These are phyloP conservation scores for Trachemys scripta DNA, from an alignment of 2,113 vertebrate genomes.

Conservation along the genomic window DNA sequence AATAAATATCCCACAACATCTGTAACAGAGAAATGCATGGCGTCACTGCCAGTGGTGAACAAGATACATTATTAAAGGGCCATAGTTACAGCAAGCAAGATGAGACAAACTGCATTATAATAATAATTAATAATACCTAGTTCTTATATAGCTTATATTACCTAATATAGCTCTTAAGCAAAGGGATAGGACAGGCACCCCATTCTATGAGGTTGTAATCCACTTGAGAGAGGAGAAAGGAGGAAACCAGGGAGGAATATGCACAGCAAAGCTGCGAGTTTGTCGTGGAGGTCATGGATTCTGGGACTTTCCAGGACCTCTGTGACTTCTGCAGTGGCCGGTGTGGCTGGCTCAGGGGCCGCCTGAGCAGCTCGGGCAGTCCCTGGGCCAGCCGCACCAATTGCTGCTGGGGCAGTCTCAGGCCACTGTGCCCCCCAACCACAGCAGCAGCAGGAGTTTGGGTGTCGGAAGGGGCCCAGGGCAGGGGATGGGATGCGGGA, in stretches of 20 bases:
- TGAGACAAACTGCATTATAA: not conserved
- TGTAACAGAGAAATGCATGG: not conserved
- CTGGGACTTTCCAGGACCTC: too few relatives aligned
- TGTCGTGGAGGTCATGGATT: too few relatives aligned
- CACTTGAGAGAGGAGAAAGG: not conserved
- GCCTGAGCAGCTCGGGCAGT: too few relatives aligned
- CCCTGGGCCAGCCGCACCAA: too few relatives aligned
- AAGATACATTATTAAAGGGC: slow-evolving; percentile 1
- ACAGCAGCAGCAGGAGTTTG: too few relatives aligned
- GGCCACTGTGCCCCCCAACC: too few relatives aligned
- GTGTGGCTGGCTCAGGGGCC: too few relatives aligned
- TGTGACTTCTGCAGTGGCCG: too few relatives aligned
- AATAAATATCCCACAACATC: not conserved
- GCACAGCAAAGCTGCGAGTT: not conserved
- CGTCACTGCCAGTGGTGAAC: not conserved
- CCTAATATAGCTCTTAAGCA: not conserved
- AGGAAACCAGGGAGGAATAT: not conserved
- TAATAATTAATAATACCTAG: not conserved
- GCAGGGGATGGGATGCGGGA: too few relatives aligned
- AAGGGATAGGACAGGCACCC: not conserved
- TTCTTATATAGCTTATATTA: not conserved
- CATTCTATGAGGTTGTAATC: not conserved
- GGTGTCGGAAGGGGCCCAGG: too few relatives aligned
- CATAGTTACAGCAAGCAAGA: not conserved
- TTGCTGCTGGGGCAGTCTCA: too few relatives aligned